Percentiles rank a stretch among this genome's conserved stretches.
Conservation (phyloP, 2,797 vertebrate species). For the Crax fasciolata region DNA sequence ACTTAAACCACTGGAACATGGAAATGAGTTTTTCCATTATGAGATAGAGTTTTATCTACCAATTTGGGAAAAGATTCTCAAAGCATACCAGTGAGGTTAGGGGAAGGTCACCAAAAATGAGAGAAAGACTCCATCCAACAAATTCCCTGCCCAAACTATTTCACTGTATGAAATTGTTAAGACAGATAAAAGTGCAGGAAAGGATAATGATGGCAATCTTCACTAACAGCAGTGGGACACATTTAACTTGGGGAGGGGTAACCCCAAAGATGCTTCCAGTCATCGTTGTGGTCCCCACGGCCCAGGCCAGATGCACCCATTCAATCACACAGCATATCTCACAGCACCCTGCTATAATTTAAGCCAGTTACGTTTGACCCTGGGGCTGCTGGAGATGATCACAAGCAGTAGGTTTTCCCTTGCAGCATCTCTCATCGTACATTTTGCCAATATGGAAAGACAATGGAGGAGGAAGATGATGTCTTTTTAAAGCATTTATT, state of each 20-base stretch:
- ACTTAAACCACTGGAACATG: constrained; percentile 14
- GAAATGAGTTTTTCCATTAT: not conserved
- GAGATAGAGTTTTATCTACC: constrained; percentile 31
- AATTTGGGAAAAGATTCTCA: constrained; percentile 28
- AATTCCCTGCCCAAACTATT: not conserved
- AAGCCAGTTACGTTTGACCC: not conserved
- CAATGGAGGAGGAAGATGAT: not conserved
- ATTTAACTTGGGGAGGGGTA: not conserved
- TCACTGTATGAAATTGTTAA: not conserved
- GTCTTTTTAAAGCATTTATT: not conserved
- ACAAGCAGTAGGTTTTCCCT: not conserved
- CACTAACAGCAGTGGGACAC: not conserved
- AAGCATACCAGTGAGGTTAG: not conserved
- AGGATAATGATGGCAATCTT: not conserved
- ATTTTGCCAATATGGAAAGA: not conserved
- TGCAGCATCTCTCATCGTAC: not conserved
- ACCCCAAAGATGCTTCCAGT: not conserved
- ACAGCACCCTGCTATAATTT: not conserved
- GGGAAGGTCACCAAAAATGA: constrained; percentile 6
- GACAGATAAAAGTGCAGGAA: not conserved
- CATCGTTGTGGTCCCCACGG: not conserved
- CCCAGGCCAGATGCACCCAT: constrained; percentile 1
- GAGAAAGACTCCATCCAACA: not conserved
- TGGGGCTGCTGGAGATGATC: not conserved
- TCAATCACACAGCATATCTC: not conserved